Percentiles rank a stretch among this genome's conserved stretches.
phyloP scores from a whole-genome alignment of 2,888 invertebrate genomes.

The Drosophila cognata region DNA sequence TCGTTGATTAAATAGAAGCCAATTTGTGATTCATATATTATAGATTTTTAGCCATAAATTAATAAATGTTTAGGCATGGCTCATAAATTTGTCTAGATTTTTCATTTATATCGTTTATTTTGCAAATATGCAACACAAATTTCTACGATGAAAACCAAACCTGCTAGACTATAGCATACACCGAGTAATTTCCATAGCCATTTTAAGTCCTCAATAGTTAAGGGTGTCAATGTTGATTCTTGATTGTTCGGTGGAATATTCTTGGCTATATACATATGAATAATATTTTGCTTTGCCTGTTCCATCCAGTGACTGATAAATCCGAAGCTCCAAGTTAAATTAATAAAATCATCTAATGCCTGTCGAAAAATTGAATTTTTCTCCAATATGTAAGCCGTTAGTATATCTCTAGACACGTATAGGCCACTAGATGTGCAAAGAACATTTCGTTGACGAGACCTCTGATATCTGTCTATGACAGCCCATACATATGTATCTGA shows the following conservation, averaged over 20 bases:
- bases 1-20: not conserved
- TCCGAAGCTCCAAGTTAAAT: not conserved
- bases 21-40: not conserved
- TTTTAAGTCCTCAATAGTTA: not conserved
- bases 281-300: not conserved
- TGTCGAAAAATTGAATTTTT: slow-evolving; percentile 12
- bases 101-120: not conserved
- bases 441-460: not conserved
- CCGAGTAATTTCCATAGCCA: slow-evolving; percentile 22
- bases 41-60: not conserved
- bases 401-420: not conserved
- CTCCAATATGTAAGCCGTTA: not conserved
- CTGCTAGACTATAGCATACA: not conserved
- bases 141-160: slow-evolving; percentile 14
- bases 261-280: not conserved
- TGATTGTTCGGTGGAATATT: not conserved
- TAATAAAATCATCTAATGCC: slow-evolving; percentile 11
- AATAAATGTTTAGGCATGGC: not conserved
- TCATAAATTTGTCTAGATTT: not conserved
- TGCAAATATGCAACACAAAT: not conserved
- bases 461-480: not conserved
- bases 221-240: not conserved
- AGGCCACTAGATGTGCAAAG: slow-evolving; percentile 7
- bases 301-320: not conserved
- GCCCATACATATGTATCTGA: not conserved